Evolutionary conservation across 2,797 vertebrate species (phyloP).

Genomic region (Myotis daubentonii): DNA sequence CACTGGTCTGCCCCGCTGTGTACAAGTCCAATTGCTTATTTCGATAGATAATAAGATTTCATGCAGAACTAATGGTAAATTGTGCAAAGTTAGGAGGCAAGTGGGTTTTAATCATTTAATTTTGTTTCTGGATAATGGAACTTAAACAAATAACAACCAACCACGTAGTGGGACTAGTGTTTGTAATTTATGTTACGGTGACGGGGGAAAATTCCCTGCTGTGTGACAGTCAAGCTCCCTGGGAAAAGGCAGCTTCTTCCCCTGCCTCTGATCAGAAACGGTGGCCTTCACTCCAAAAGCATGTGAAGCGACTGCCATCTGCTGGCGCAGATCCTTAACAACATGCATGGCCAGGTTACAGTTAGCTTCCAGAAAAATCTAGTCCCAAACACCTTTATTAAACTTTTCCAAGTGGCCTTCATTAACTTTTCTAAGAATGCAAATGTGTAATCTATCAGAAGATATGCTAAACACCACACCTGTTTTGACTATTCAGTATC

Average conservation of each 20-base stretch:
- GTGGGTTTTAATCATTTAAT: neutral
- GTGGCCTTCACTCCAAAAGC: accelerated
- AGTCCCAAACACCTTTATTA: neutral
- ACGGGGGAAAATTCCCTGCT: neutral
- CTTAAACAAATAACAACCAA: neutral
- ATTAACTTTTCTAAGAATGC: neutral
- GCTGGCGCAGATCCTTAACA: slow-evolving; percentile 62
- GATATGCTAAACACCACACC: accelerated
- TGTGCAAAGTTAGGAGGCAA: neutral
- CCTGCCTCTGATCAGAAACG: neutral
- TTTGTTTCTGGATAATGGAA: neutral
- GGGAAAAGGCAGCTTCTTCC: neutral
- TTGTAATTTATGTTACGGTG: neutral
- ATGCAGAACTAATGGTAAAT: neutral
- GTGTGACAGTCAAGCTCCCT: neutral
- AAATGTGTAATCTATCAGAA: neutral
- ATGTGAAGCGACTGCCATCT: slow-evolving; percentile 80
- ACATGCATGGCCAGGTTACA: neutral
- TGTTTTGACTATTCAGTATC: neutral
- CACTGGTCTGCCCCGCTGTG: accelerated
- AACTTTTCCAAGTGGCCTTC: neutral
- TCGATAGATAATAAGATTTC: neutral
- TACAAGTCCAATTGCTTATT: neutral
- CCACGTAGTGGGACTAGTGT: neutral
- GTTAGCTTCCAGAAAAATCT: neutral